Base-by-base conservation (phyloP, 2,888 invertebrate genomes). In the Nysson spinosus region DNA sequence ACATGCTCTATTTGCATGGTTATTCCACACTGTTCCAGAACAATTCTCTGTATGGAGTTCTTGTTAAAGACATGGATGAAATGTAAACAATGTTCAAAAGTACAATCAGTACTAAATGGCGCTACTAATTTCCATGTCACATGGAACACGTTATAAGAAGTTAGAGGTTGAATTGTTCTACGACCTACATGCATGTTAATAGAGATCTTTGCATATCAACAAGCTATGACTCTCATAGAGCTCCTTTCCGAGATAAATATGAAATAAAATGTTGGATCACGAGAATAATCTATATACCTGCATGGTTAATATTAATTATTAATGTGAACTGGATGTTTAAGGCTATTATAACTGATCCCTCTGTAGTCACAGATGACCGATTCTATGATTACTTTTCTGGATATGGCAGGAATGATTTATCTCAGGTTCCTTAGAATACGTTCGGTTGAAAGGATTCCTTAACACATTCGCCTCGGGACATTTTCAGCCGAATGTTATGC, bases 121-220 rank as follows among this genome's bases (percentile, higher is more conserved):
- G 52, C 50, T 68, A 57, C 37, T 20, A 16, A 57, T 69, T 30
- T 55, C 35, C 17, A 47, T 69, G 56, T 19, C 28, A 61, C 52
- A 40, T 61, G 40, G 56, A 44, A 66, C 39, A 44, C 47, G 19
- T 28, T 24, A 39, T 49, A 14, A 20, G 37, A 40, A 35, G 17
- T 52, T 56, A 43, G 28, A 39, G 19, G 24, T 44, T 39, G 54
- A 44, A 46, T 20, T 14, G 19, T 28, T 46, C 57, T 35, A 26
- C 43, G 30, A 49, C 51, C 30, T 40, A 22, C 22, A 22, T 47
- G 9, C 12, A 24, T 28, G 51, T 44, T 20, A 40, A 49, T 39
- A 44, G 17, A 40, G 12, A 12, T 26, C 24, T 17, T 50, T 30
- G 50, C 37, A 22, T 20, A 37, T 37, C 44, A 50, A 35, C 24